A percentile compares a stretch with the other conserved stretches of the same genome.
These are phyloP conservation scores for Heliconius melpomene DNA, from an alignment of 1,140 invertebrate genomes.

Conservation along the genomic window DNA sequence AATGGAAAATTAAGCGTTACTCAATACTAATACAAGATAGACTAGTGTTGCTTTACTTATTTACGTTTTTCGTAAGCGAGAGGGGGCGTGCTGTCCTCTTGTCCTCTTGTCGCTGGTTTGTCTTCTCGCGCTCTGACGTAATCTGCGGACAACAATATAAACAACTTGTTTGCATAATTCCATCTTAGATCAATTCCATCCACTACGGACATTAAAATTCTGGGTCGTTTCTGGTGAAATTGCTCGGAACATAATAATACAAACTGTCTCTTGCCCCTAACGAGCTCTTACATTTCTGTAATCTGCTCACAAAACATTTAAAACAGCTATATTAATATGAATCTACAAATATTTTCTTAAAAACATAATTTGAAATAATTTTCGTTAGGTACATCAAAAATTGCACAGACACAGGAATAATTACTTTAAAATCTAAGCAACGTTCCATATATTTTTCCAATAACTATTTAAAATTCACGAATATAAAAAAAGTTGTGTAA, in stretches of 20 bases:
- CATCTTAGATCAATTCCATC: slow-evolving; percentile 4
- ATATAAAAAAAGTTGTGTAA: not conserved
- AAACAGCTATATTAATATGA: not conserved
- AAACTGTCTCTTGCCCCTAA: slow-evolving; percentile 11
- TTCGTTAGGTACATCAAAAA: too few species aligned
- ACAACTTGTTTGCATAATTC: slow-evolving; percentile 20
- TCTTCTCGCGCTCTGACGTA: not conserved
- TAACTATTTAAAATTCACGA: not conserved
- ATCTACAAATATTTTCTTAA: not conserved
- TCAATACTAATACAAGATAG: not conserved
- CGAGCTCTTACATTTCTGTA: slow-evolving; percentile 1
- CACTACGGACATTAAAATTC: slow-evolving; percentile 6
- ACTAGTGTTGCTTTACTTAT: not conserved
- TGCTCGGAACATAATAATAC: not conserved
- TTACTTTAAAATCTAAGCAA: too few species aligned
- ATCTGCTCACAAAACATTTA: not conserved
- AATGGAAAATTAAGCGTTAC: not conserved
- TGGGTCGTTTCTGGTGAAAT: slow-evolving; percentile 1
- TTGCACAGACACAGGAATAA: too few species aligned
- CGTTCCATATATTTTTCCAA: not conserved
- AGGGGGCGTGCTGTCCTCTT: too few species aligned
- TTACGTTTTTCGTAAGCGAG: not conserved
- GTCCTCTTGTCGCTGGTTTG: not conserved
- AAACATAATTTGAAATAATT: not conserved
- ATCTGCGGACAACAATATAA: slow-evolving; percentile 2